Base-by-base conservation (phyloP, 2,113 vertebrate genomes). In the Galeopterus variegatus region DNA sequence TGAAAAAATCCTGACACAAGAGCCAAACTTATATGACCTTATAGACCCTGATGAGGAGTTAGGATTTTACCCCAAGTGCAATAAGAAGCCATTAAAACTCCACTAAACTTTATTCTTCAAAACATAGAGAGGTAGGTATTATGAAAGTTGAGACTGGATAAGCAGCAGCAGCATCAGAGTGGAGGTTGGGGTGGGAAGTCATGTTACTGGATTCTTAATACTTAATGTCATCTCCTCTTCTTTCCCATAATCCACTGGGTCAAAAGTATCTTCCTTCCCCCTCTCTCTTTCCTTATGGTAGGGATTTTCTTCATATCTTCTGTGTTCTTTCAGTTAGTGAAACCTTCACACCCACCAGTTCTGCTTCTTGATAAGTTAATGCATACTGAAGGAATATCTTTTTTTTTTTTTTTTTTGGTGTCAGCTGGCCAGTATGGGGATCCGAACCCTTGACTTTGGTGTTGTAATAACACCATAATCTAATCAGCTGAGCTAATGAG, bases 341-440 rank as follows among this genome's bases (percentile, higher is more conserved):
- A 70, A 50, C 28, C 23, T 76, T 90, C 76, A n/a, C 28, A 70
- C 9, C 12, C 31, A 64, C 84, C 12, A 13, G 7, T 58, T 50
- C 76, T 92, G 21, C 50, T 89, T 95, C 88, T 90, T 84, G 50
- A 73, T 89, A 89, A 95, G 36, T 67, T 84, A 92, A 62, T 73
- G 8, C 14, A 58, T 58, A 3, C 26, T 84, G 18, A 94, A 80
- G 58, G 77, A 88, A 84, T 76, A 67, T 94, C 41, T 41, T 41
- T 41, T 41, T 41, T 41, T 41, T 41, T 41, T 41, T 41, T 41
- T 41, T 41, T 41, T 41, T 41, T 41, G 41, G 41, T 41, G 4
- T 3, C 41, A 41, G 41, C 41, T 41, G 41, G 41, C 41, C 41
- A 41, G 41, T 41, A 41, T 41, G 41, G 41, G 41, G 41, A 41